Conservation (phyloP, 2,113 vertebrate genomes). For the Python bivittatus region DNA sequence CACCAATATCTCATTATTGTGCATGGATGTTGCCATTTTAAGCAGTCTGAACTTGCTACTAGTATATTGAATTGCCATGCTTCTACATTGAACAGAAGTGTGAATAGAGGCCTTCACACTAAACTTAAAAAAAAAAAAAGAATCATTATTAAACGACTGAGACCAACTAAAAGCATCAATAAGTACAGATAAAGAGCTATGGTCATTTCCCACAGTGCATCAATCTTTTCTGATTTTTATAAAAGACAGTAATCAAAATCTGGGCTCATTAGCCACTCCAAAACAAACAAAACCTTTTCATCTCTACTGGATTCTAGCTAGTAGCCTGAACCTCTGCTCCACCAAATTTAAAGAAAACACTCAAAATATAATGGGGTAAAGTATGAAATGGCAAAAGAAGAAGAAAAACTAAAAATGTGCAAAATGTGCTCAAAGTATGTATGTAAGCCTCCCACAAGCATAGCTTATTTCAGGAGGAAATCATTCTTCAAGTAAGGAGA, state of each 20-base stretch:
- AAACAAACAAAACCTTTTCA: slow-evolving; percentile 60
- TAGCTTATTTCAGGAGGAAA: slow-evolving; percentile 24
- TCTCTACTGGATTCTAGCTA: slow-evolving; percentile 56
- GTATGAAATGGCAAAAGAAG: not conserved
- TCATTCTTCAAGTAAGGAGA: not conserved
- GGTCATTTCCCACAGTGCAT: not conserved
- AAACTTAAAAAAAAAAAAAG: not conserved
- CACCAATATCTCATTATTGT: not conserved
- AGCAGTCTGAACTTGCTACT: too few relatives aligned
- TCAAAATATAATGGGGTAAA: slow-evolving; percentile 21
- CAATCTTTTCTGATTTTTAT: not conserved
- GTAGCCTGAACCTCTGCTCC: slow-evolving; percentile 30
- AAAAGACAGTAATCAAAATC: slow-evolving; percentile 46
- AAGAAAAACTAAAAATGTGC: slow-evolving; percentile 29
- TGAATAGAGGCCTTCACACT: not conserved
- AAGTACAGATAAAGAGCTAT: not conserved
- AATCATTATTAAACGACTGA: not conserved
- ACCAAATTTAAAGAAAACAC: slow-evolving; percentile 54
- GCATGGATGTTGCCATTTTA: not conserved
- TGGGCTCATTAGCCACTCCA: slow-evolving; percentile 45
- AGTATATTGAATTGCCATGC: not conserved
- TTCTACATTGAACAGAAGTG: not conserved
- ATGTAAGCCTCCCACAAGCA: slow-evolving; percentile 13
- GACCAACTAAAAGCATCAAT: not conserved
- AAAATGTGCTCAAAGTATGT: slow-evolving; percentile 27